These are phyloP conservation scores for Brachirus orientalis DNA, from an alignment of 2,113 vertebrate species.

Conservation along the genomic window DNA sequence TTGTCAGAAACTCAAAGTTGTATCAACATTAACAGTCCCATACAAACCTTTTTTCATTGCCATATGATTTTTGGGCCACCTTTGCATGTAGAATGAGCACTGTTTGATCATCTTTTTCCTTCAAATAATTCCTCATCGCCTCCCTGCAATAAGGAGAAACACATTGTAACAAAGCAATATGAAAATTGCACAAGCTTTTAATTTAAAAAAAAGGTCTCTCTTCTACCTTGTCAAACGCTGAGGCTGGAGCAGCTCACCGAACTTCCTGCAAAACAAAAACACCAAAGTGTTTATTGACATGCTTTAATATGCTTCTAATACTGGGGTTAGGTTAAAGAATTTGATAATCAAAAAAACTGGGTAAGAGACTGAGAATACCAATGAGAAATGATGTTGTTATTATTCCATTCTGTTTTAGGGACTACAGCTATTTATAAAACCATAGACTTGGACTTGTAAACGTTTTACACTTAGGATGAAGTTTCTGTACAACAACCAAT, in stretches of 20 bases:
- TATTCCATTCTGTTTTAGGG: background rate
- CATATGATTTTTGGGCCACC: conserved; percentile 97
- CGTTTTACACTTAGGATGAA: too few species aligned
- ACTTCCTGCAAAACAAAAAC: conserved; percentile 87
- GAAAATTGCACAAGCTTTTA: background rate
- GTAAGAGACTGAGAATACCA: too few species aligned
- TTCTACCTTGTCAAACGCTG: conserved; percentile 95
- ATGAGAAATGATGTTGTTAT: background rate
- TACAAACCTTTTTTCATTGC: conserved; percentile 95
- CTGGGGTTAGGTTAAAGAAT: background rate
- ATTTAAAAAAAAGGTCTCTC: background rate
- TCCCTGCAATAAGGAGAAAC: conserved; percentile 79
- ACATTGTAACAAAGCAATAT: background rate
- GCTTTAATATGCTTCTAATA: conserved; percentile 6
- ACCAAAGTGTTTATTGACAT: too few species aligned
- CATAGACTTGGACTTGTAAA: background rate
- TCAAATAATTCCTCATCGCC: conserved; percentile 97
- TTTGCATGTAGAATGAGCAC: conserved; percentile 97
- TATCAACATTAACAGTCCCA: background rate
- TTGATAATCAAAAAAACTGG: too few species aligned
- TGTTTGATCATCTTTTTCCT: conserved; percentile 96
- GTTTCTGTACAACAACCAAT: too few species aligned
- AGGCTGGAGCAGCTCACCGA: conserved; percentile 94
- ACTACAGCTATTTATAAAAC: background rate
- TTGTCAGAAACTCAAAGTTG: background rate